Percentiles rank a stretch among this genome's conserved stretches.
These are phyloP conservation scores for Drosophila teissieri DNA, from an alignment of 1,140 invertebrate genomes.

Conservation along the genomic window DNA sequence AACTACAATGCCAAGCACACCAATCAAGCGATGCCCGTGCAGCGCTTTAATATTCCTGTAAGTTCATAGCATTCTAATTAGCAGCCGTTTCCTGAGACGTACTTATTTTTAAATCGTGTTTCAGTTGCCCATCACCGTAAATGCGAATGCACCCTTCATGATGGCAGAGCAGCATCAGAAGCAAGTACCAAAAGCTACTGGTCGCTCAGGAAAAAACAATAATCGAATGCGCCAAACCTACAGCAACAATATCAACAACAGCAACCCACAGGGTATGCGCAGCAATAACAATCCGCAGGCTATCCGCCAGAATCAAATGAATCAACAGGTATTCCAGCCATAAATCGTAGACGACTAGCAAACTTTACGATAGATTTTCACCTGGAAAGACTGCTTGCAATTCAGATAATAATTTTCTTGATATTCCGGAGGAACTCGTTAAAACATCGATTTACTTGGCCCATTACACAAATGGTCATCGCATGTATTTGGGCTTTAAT, in stretches of 20 bases:
- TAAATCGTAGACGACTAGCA: slow-evolving; percentile 26
- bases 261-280: slow-evolving; percentile 36
- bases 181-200: slow-evolving; percentile 42
- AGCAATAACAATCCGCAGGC: slow-evolving; percentile 24
- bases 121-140: slow-evolving; percentile 65
- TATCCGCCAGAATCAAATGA: slow-evolving; percentile 54
- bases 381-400: slow-evolving; percentile 33
- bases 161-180: slow-evolving; percentile 59
- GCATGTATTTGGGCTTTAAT: not conserved
- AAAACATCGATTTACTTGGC: not conserved
- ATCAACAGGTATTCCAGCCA: slow-evolving; percentile 57
- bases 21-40: slow-evolving; percentile 35
- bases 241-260: slow-evolving; percentile 23
- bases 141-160: slow-evolving; percentile 28
- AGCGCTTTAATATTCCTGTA: slow-evolving; percentile 66
- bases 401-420: slow-evolving; percentile 23
- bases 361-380: not conserved
- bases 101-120: not conserved
- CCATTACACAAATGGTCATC: not conserved
- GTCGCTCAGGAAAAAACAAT: slow-evolving; percentile 39
- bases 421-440: slow-evolving; percentile 35
- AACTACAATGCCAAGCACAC: slow-evolving; percentile 24
- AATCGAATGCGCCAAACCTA: slow-evolving; percentile 35
- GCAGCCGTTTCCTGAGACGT: not conserved
- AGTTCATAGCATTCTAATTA: slow-evolving; percentile 9